Evolutionary conservation across 2,888 invertebrate species (phyloP).

Genomic region (Phania funesta): DNA sequence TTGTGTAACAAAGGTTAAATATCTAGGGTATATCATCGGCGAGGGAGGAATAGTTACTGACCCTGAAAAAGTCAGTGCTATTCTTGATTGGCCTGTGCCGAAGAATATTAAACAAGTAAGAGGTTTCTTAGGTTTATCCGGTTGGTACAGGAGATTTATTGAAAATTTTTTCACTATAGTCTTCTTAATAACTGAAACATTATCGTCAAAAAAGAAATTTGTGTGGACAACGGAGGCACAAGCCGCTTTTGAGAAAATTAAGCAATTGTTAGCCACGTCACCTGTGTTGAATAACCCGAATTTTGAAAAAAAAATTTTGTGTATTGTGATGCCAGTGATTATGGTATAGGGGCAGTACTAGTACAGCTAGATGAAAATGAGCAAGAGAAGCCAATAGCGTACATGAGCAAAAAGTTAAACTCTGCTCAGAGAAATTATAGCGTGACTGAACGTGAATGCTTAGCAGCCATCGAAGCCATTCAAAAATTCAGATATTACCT

Average conservation of each 20-base stretch:
- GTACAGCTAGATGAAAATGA: slow-evolving; percentile 50
- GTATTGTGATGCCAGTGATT: slow-evolving; percentile 59
- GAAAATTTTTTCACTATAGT: slow-evolving; percentile 41
- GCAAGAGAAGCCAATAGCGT: slow-evolving; percentile 58
- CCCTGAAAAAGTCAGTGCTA: slow-evolving; percentile 2
- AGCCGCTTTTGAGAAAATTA: neutral
- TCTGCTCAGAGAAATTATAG: neutral
- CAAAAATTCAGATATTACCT: neutral
- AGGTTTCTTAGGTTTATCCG: neutral
- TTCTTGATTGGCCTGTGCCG: neutral
- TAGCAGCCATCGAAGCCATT: neutral
- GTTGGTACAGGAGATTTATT: too few species aligned
- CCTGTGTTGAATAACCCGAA: slow-evolving; percentile 22
- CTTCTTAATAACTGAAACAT: slow-evolving; percentile 32
- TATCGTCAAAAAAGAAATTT: neutral
- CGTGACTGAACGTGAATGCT: neutral
- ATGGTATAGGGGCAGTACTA: slow-evolving; percentile 54
- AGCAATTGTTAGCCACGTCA: neutral
- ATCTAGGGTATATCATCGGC: slow-evolving; percentile 16
- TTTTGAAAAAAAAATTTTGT: slow-evolving; percentile 30
- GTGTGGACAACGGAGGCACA: too few species aligned
- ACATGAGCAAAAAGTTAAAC: neutral
- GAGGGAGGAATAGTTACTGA: slow-evolving; percentile 14
- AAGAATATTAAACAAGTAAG: slow-evolving; percentile 35
- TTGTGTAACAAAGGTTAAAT: slow-evolving; percentile 15